These are phyloP conservation scores for Pedionomus torquatus DNA, from an alignment of 2,113 vertebrate genomes.

Conservation along the genomic window DNA sequence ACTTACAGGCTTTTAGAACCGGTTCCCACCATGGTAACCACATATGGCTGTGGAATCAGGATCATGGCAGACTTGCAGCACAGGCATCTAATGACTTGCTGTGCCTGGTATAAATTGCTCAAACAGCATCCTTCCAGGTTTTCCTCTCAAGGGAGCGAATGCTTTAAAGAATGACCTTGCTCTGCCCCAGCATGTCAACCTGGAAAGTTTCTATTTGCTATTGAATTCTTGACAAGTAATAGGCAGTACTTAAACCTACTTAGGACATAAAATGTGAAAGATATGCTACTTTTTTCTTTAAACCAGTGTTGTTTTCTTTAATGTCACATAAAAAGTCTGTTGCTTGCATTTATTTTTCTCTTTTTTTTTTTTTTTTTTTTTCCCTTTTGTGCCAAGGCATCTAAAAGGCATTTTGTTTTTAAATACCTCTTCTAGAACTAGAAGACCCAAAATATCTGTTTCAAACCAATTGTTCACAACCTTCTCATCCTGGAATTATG, in stretches of 20 bases:
- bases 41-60: slow-evolving; percentile 20
- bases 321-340: neutral
- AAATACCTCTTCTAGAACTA: neutral
- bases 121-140: slow-evolving; percentile 73
- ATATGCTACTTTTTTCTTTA: neutral
- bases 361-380: neutral
- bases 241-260: slow-evolving; percentile 62
- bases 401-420: neutral
- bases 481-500: neutral
- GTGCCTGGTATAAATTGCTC: slow-evolving; percentile 67
- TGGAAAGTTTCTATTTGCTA: slow-evolving; percentile 70
- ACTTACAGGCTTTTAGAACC: slow-evolving; percentile 6
- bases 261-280: slow-evolving; percentile 56
- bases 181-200: slow-evolving; percentile 60
- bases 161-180: slow-evolving; percentile 72
- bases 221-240: slow-evolving; percentile 72
- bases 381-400: neutral
- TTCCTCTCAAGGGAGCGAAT: slow-evolving; percentile 67
- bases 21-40: slow-evolving; percentile 34
- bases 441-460: neutral
- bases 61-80: slow-evolving; percentile 44
- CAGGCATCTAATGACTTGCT: slow-evolving; percentile 64
- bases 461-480: neutral
- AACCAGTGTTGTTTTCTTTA: neutral
- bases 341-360: neutral